phyloP scores from a whole-genome alignment of 2,113 vertebrate genomes.

The Pyxicephalus adspersus region DNA sequence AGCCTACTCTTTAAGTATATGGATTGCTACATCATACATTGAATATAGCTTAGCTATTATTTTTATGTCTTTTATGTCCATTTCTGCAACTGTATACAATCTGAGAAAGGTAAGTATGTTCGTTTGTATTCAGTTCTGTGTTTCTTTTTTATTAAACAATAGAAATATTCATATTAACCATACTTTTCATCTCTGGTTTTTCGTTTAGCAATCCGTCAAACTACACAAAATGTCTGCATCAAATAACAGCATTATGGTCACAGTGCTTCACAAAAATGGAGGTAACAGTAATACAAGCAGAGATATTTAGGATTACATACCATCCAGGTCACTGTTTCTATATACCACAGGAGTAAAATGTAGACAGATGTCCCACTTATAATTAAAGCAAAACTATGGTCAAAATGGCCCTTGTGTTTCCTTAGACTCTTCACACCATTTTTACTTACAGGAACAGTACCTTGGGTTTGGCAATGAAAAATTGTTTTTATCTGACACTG shows the following conservation, averaged over 20 bases:
- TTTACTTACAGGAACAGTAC: no score
- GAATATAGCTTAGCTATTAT: conserved; percentile 71
- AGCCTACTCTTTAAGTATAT: conserved; percentile 70
- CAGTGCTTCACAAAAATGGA: conserved; percentile 50
- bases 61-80: conserved; percentile 66
- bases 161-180: background rate
- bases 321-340: background rate
- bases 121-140: background rate
- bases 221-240: conserved; percentile 52
- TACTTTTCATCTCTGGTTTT: background rate
- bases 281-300: conserved; percentile 16
- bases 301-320: conserved; percentile 31
- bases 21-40: conserved; percentile 67
- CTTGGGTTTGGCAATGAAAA: no score
- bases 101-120: conserved; percentile 68
- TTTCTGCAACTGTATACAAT: conserved; percentile 66
- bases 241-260: conserved; percentile 53
- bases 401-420: no score
- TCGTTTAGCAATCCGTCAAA: conserved; percentile 55
- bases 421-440: no score
- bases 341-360: no score
- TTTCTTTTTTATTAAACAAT: background rate
- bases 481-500: no score
- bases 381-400: no score
- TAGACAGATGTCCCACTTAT: no score